Base-by-base conservation (phyloP, 1,140 invertebrate species). In the Drosophila jambulina region DNA sequence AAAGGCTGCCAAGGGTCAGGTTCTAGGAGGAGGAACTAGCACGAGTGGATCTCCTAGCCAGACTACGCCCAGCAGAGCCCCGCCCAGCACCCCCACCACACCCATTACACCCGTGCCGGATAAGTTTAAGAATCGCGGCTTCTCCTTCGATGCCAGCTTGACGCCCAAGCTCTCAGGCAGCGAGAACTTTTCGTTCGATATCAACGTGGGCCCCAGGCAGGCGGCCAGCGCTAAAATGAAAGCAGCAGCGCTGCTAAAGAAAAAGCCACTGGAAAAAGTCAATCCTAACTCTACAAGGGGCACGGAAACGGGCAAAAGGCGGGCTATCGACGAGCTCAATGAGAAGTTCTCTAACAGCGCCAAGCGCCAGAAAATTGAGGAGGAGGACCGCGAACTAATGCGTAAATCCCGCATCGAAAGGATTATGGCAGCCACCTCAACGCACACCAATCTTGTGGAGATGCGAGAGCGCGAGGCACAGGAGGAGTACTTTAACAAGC, bases 401-500 rank as follows among this genome's bases (percentile, higher is more conserved):
- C 93, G 94, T 61, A 94, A 95, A 12, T 95, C 96, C 19, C 95
- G 96, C 75, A 96, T 98, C 72, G 95, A 96, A 81, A 95, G 96
- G 91, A 95, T 98, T 77, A 94, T 98, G 93, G 96, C 97, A 82
- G 94, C 95, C 1, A 96, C 95, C 56, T 98, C 97, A 0, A 93
- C 94, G 25, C 97, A 99, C 92, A 93, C 94, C 8, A 95, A 97
- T 91, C 93, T 98, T 17, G 94, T 98, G 4, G 94, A 97, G 80
- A 93, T 95, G 72, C 94, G 95, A 32, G 95, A 98, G 54, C 93
- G 95, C 56, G 94, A 97, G 80, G 95, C 95, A 64, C 94, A 97
- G 87, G 96, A 98, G 19, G 96, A 97, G 79, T 99, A 99, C 92
- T 99, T 99, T 75, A 95, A 95, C 68, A 96, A 96, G 88, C 91